These are phyloP conservation scores for Patella vulgata DNA, from an alignment of 1,140 invertebrate species.

Conservation along the genomic window DNA sequence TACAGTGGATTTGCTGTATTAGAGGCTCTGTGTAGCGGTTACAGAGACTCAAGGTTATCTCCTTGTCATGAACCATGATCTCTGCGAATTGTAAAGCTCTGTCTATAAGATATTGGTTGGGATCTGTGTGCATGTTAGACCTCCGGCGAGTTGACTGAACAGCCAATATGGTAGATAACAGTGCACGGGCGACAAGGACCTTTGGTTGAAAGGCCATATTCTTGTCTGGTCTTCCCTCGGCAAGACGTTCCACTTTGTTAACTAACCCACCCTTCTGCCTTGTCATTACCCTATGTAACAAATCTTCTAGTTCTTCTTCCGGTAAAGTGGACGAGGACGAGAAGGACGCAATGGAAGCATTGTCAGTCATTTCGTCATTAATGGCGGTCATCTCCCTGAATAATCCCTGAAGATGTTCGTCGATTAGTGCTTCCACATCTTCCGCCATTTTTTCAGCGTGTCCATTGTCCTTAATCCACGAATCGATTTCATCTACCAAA, in stretches of 20 bases:
- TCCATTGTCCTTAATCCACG: constrained; percentile 24
- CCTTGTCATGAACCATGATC: too few relatives aligned
- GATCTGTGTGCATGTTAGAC: neutral
- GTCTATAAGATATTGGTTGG: neutral
- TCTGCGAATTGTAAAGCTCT: too few relatives aligned
- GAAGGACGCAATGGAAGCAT: constrained; percentile 8
- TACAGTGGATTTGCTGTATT: constrained; percentile 13
- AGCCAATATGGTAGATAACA: too few relatives aligned
- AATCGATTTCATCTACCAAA: constrained; percentile 20
- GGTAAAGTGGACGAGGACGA: constrained; percentile 4
- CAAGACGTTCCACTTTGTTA: neutral
- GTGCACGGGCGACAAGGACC: too few relatives aligned
- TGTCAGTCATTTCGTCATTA: constrained; percentile 9
- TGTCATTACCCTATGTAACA: neutral
- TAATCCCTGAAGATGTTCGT: constrained; percentile 9
- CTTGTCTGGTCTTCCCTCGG: constrained; percentile 9
- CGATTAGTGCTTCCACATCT: constrained; percentile 10
- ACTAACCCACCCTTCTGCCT: too few relatives aligned
- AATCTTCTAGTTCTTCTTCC: neutral
- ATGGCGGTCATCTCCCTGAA: constrained; percentile 14
- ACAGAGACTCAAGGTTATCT: too few relatives aligned
- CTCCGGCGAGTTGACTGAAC: too few relatives aligned
- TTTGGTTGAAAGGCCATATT: neutral
- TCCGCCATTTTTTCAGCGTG: constrained; percentile 4
- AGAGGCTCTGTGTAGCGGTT: neutral